A percentile compares a stretch with the other conserved stretches of the same genome.
Evolutionary conservation across 2,113 vertebrate genomes (phyloP).

Genomic region (Struthidea cinerea): DNA sequence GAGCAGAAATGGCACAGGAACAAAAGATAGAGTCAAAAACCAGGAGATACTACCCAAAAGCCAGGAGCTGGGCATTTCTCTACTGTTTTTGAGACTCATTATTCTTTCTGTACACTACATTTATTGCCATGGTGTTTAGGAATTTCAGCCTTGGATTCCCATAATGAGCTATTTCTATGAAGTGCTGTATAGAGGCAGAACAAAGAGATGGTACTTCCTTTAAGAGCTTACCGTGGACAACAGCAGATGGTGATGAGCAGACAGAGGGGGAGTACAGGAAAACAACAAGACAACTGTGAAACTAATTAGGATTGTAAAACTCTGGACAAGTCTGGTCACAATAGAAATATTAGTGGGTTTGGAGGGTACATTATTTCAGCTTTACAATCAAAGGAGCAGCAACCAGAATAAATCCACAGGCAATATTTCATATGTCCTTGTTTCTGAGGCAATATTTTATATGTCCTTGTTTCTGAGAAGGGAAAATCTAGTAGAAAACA

Average conservation of each 20-base stretch:
- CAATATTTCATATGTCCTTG: background rate
- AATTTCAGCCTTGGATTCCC: slow-evolving; percentile 49
- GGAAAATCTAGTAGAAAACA: background rate
- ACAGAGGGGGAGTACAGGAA: slow-evolving; percentile 58
- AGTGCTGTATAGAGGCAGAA: slow-evolving; percentile 51
- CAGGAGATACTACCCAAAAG: background rate
- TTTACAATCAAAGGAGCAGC: slow-evolving; percentile 5
- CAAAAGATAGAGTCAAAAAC: background rate
- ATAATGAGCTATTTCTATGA: slow-evolving; percentile 61
- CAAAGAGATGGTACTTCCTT: slow-evolving; percentile 59
- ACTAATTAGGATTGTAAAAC: slow-evolving; percentile 66
- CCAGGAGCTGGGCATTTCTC: background rate
- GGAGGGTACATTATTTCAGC: slow-evolving; percentile 19
- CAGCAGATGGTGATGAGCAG: slow-evolving; percentile 63
- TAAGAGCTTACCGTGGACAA: slow-evolving; percentile 34
- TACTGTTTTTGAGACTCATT: slow-evolving; percentile 2
- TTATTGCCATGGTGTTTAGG: slow-evolving; percentile 50
- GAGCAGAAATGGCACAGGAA: background rate
- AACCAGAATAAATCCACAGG: background rate
- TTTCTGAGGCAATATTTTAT: background rate
- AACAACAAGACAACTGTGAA: slow-evolving; percentile 66
- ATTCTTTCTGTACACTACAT: slow-evolving; percentile 32
- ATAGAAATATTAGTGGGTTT: slow-evolving; percentile 55
- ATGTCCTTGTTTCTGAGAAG: background rate
- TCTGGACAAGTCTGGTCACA: slow-evolving; percentile 56